phyloP scores from a whole-genome alignment of 1,140 invertebrate genomes.

The Hormaphis cornu region DNA sequence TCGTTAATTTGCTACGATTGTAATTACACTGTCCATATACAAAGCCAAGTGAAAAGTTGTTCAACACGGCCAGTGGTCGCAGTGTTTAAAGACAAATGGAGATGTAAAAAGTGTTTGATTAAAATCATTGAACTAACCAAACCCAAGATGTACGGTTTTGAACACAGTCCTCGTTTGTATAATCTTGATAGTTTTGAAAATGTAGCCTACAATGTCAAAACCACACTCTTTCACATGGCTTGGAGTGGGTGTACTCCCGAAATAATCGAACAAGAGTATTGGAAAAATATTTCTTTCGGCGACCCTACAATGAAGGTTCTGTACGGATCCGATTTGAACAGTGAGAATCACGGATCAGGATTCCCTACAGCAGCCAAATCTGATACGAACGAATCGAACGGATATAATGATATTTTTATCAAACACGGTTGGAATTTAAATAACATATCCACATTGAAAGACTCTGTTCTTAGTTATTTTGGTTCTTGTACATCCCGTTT shows the following conservation, averaged over 20 bases:
- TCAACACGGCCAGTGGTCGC: slow-evolving; percentile 84
- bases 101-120: slow-evolving; percentile 85
- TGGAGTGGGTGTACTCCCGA: slow-evolving; percentile 75
- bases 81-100: slow-evolving; percentile 90
- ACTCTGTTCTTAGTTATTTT: slow-evolving; percentile 89
- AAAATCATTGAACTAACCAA: slow-evolving; percentile 89
- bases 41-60: slow-evolving; percentile 89
- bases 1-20: slow-evolving; percentile 96
- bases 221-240: slow-evolving; percentile 96
- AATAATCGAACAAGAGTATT: slow-evolving; percentile 93
- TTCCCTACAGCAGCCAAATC: slow-evolving; percentile 76
- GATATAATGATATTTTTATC: slow-evolving; percentile 27
- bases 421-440: slow-evolving; percentile 83
- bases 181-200: slow-evolving; percentile 95
- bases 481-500: slow-evolving; percentile 97
- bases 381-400: slow-evolving; percentile 47
- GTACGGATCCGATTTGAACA: slow-evolving; percentile 97
- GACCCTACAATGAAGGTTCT: slow-evolving; percentile 96
- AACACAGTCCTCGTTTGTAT: slow-evolving; percentile 88
- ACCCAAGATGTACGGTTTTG: slow-evolving; percentile 94
- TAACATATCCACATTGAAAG: slow-evolving; percentile 84
- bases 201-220: slow-evolving; percentile 98
- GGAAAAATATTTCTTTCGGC: slow-evolving; percentile 91
- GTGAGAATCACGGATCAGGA: slow-evolving; percentile 95
- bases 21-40: slow-evolving; percentile 95